These are phyloP conservation scores for Petaurus breviceps DNA, from an alignment of 2,113 vertebrate genomes.

Conservation along the genomic window DNA sequence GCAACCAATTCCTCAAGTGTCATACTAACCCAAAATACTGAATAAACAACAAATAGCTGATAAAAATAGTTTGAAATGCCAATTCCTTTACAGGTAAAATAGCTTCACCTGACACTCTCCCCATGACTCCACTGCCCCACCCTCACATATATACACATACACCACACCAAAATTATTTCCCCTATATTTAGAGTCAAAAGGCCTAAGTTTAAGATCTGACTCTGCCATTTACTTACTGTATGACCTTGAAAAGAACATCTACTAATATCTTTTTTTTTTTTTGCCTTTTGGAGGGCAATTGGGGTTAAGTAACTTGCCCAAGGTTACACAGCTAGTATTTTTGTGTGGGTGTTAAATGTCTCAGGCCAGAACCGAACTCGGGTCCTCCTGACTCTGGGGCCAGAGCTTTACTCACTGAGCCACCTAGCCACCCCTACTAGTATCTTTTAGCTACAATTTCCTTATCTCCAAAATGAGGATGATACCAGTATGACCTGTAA, in stretches of 20 bases:
- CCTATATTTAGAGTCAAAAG: not conserved
- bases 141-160: not conserved
- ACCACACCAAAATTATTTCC: not conserved
- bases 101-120: not conserved
- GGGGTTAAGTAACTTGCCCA: too few species aligned
- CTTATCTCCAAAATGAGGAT: not conserved
- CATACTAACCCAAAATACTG: too few species aligned
- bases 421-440: too few species aligned
- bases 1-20: too few species aligned
- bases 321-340: too few species aligned
- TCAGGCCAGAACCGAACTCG: too few species aligned
- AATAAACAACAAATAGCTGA: too few species aligned
- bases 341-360: too few species aligned
- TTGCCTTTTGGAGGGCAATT: too few species aligned
- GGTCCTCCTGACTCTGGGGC: too few species aligned
- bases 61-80: not conserved
- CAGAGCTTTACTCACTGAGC: too few species aligned
- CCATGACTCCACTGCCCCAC: not conserved
- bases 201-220: not conserved
- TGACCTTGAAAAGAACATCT: not conserved
- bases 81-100: not conserved
- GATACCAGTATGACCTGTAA: not conserved
- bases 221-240: not conserved
- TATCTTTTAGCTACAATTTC: not conserved
- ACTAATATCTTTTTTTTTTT: not conserved